A percentile compares a stretch with the other conserved stretches of the same genome.
Conservation (phyloP, 2,888 invertebrate genomes). For the Podotricha telesiphe region DNA sequence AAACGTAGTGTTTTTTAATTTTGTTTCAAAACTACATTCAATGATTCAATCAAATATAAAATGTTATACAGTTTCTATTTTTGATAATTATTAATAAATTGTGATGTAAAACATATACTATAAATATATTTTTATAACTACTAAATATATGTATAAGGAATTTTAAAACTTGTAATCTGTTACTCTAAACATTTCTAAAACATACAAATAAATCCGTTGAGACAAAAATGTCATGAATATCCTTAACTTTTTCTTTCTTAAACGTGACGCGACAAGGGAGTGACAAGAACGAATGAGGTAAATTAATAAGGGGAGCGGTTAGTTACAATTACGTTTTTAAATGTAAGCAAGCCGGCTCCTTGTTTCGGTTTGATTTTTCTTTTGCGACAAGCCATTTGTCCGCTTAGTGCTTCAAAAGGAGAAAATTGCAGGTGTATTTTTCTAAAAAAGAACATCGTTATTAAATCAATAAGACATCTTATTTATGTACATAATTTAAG, state of each 20-base stretch:
- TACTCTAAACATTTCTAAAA: too few species aligned
- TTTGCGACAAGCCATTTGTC: slow-evolving; percentile 80
- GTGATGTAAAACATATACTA: too few species aligned
- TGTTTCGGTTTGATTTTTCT: slow-evolving; percentile 80
- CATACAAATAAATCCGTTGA: slow-evolving; percentile 13
- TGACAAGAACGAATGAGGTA: slow-evolving; percentile 75
- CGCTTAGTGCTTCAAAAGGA: slow-evolving; percentile 46
- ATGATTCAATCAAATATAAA: too few species aligned
- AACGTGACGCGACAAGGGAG: slow-evolving; percentile 66
- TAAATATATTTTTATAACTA: too few species aligned
- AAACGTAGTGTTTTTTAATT: too few species aligned
- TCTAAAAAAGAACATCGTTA: background rate
- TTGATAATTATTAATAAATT: too few species aligned
- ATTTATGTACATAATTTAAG: too few species aligned
- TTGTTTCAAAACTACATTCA: too few species aligned
- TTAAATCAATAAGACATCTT: too few species aligned
- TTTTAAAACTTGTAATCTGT: too few species aligned
- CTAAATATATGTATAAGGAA: too few species aligned
- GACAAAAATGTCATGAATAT: slow-evolving; percentile 68
- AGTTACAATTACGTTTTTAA: slow-evolving; percentile 83
- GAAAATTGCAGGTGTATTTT: slow-evolving; percentile 51
- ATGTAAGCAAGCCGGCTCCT: slow-evolving; percentile 78
- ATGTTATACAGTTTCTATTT: too few species aligned
- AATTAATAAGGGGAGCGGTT: slow-evolving; percentile 82
- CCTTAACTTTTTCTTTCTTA: slow-evolving; percentile 68